Evolutionary conservation across 2,797 vertebrate genomes (phyloP).

Genomic region (Intellagama lesueurii): DNA sequence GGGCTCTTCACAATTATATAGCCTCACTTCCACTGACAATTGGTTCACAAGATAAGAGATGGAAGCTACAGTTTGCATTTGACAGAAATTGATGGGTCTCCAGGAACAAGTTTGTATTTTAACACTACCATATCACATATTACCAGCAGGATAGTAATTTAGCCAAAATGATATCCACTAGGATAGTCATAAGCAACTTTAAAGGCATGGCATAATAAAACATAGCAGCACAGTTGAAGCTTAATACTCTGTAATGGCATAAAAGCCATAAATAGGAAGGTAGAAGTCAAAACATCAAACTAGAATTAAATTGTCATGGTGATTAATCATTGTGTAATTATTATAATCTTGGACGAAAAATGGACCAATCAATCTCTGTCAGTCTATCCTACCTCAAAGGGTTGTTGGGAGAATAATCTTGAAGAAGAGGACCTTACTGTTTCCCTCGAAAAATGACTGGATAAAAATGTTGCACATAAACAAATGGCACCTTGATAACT

Average conservation of each 20-base stretch:
- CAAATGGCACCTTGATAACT: no score
- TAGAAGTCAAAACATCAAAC: neutral
- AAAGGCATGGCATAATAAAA: conserved; percentile 14
- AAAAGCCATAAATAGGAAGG: neutral
- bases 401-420: neutral
- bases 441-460: neutral
- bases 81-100: neutral
- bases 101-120: neutral
- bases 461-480: no score
- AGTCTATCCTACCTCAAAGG: neutral
- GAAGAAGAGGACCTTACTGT: neutral
- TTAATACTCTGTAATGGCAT: neutral
- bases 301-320: neutral
- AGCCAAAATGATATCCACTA: neutral
- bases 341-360: neutral
- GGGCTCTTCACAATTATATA: neutral
- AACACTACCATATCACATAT: conserved; percentile 5
- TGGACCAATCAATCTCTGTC: neutral
- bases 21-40: neutral
- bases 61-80: neutral
- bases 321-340: neutral
- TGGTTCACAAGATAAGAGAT: neutral
- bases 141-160: conserved; percentile 7
- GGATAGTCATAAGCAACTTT: neutral
- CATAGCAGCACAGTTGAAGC: neutral